phyloP scores from a whole-genome alignment of 30 jellyfish, hydroid and myxozoan species.

The Cassiopea andromeda region DNA sequence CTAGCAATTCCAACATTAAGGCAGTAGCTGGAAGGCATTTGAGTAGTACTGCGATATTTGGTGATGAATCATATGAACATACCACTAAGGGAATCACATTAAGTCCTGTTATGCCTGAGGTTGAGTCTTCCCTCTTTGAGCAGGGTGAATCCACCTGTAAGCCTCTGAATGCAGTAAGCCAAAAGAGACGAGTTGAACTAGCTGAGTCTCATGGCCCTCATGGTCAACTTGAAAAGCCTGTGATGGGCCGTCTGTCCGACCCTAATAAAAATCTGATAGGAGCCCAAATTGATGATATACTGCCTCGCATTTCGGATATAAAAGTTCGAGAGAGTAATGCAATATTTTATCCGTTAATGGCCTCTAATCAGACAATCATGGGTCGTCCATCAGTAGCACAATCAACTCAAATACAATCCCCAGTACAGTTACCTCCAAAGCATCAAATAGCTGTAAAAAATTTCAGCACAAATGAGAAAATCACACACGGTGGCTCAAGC shows the following conservation, averaged over 20 bases:
- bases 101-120: conserved; percentile 43
- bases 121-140: not conserved
- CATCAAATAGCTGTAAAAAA: not conserved
- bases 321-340: conserved; percentile 47
- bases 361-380: conserved; percentile 46
- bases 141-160: conserved; percentile 20
- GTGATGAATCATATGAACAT: conserved; percentile 35
- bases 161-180: conserved; percentile 17
- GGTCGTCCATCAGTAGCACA: conserved; percentile 15
- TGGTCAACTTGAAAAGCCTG: not conserved
- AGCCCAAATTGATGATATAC: conserved; percentile 26
- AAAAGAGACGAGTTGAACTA: not conserved
- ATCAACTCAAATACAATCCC: conserved; percentile 14
- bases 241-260: not conserved
- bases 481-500: not conserved
- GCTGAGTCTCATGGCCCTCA: not conserved
- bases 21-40: conserved; percentile 4
- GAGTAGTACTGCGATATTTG: conserved; percentile 49
- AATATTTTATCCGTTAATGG: conserved; percentile 37
- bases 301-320: conserved; percentile 51
- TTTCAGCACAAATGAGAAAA: not conserved
- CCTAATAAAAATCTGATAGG: not conserved
- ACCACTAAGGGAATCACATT: conserved; percentile 32
- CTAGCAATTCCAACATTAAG: conserved; percentile 2
- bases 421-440: not conserved